Evolutionary conservation across 2,797 vertebrate species (phyloP).

Genomic region (Coregonus suidteri): DNA sequence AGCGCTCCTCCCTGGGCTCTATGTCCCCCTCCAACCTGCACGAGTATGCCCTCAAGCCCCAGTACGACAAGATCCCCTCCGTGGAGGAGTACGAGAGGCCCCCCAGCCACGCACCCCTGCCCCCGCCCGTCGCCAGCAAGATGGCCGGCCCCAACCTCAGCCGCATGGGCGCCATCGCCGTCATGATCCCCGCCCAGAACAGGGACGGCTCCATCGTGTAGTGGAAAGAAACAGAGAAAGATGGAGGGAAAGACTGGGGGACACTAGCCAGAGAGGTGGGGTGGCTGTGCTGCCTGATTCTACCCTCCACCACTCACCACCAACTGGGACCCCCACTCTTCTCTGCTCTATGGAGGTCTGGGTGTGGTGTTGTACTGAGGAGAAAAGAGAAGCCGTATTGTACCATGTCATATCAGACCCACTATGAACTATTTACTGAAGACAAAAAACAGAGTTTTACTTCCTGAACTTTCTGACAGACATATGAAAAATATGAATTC

Average conservation of each 20-base stretch:
- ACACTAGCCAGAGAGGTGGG: not conserved
- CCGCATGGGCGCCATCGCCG: conserved; percentile 94
- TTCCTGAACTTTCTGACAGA: conserved; percentile 58
- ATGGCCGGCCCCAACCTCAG: conserved; percentile 94
- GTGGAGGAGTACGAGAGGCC: conserved; percentile 87
- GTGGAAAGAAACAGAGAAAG: not conserved
- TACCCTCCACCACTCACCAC: conserved; percentile 46
- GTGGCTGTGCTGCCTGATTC: conserved; percentile 28
- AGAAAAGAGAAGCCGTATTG: conserved; percentile 38
- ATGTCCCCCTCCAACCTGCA: conserved; percentile 98
- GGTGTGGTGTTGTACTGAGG: conserved; percentile 55
- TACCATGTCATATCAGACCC: conserved; percentile 54
- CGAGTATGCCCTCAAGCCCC: conserved; percentile 85
- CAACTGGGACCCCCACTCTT: conserved; percentile 40
- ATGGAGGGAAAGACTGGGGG: not conserved
- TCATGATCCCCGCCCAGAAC: conserved; percentile 98
- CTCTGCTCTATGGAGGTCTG: conserved; percentile 47
- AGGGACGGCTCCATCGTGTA: conserved; percentile 93
- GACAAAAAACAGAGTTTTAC: conserved; percentile 51
- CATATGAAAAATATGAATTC: conserved; percentile 29
- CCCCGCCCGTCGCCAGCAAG: conserved; percentile 78
- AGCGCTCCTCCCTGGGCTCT: conserved; percentile 94
- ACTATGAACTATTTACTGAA: conserved; percentile 67
- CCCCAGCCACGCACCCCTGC: conserved; percentile 77
- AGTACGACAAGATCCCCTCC: conserved; percentile 90